These are phyloP conservation scores for Bambusicola thoracicus DNA, from an alignment of 2,113 vertebrate genomes.

Conservation along the genomic window DNA sequence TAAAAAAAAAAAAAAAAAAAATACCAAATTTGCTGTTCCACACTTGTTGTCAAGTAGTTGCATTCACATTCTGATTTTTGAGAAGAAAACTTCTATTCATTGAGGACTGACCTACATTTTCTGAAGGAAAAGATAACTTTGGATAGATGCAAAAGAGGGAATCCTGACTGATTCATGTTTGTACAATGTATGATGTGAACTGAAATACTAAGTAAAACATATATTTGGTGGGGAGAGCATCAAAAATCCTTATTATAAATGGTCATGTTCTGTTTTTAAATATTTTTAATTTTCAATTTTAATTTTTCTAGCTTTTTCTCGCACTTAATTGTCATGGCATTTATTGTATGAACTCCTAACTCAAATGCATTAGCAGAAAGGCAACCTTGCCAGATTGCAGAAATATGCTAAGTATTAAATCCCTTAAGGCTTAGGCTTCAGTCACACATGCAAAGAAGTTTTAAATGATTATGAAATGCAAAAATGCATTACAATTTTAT, in stretches of 20 bases:
- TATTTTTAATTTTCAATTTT: slow-evolving; percentile 18
- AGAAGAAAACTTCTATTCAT: neutral
- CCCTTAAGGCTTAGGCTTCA: slow-evolving; percentile 33
- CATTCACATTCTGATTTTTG: neutral
- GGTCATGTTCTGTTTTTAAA: slow-evolving; percentile 51
- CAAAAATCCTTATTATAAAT: neutral
- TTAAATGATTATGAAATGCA: slow-evolving; percentile 52
- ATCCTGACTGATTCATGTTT: slow-evolving; percentile 17
- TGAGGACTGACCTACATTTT: neutral
- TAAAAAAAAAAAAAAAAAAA: neutral
- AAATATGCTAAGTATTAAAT: slow-evolving; percentile 62
- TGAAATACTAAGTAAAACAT: neutral
- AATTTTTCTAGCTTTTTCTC: slow-evolving; percentile 16
- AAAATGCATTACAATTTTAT: neutral
- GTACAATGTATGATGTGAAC: neutral
- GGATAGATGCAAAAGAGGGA: neutral
- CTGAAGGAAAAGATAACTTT: slow-evolving; percentile 30
- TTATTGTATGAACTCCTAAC: slow-evolving; percentile 57
- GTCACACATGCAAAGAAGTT: slow-evolving; percentile 51
- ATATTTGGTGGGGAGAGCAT: neutral
- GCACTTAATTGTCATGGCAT: slow-evolving; percentile 44
- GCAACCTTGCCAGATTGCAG: slow-evolving; percentile 67
- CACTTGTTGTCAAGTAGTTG: neutral
- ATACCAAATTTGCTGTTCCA: neutral
- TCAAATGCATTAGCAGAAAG: slow-evolving; percentile 56